phyloP scores from a whole-genome alignment of 1,140 invertebrate genomes.

The Drosophila athabasca region DNA sequence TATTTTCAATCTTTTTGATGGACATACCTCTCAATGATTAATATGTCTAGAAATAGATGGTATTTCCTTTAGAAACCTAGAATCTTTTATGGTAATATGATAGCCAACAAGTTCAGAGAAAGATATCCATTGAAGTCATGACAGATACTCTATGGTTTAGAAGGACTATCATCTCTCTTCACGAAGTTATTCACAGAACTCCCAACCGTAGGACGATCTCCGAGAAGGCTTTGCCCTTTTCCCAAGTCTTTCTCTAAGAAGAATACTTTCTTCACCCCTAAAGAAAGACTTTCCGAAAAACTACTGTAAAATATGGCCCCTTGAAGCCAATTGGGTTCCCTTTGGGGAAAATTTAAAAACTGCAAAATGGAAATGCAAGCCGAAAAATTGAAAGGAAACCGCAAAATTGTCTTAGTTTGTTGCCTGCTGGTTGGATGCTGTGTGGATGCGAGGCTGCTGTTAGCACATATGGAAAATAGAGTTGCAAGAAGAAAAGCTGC shows the following conservation, averaged over 20 bases:
- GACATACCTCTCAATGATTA: too few relatives aligned
- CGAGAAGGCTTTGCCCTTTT: too few relatives aligned
- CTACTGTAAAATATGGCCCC: background rate
- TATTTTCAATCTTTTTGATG: too few relatives aligned
- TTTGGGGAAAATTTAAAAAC: conserved; percentile 1
- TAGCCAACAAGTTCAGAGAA: background rate
- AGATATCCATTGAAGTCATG: background rate
- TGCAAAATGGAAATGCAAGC: conserved; percentile 3
- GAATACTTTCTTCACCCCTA: too few relatives aligned
- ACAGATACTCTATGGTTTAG: too few relatives aligned
- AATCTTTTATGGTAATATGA: too few relatives aligned
- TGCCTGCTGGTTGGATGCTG: conserved; percentile 5
- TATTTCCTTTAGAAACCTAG: background rate
- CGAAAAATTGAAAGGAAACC: conserved; percentile 31
- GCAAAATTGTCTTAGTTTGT: conserved; percentile 34
- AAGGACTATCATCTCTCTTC: too few relatives aligned
- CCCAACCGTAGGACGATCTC: too few relatives aligned
- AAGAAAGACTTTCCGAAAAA: background rate
- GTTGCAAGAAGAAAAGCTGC: conserved; percentile 38
- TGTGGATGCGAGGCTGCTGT: conserved; percentile 22
- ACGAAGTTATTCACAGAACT: too few relatives aligned
- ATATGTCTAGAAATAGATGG: too few relatives aligned
- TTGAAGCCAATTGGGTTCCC: too few relatives aligned
- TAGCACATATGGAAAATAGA: conserved; percentile 69
- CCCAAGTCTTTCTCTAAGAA: too few relatives aligned